These are phyloP conservation scores for Zaprionus taronus DNA, from an alignment of 1,140 invertebrate genomes.

Conservation along the genomic window DNA sequence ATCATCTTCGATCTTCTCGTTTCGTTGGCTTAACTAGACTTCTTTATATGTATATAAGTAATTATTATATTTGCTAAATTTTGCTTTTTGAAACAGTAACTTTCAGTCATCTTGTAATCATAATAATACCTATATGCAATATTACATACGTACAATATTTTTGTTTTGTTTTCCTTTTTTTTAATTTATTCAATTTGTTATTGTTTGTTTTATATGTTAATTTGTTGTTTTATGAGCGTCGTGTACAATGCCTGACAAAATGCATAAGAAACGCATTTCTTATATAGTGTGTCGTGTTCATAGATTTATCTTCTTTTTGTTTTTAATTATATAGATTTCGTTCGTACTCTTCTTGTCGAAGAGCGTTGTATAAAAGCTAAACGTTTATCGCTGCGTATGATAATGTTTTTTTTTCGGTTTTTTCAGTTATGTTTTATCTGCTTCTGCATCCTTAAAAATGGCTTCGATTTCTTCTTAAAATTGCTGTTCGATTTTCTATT, in stretches of 20 bases:
- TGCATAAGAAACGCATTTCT: slow-evolving; percentile 69
- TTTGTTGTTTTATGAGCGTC: slow-evolving; percentile 71
- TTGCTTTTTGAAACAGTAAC: slow-evolving; percentile 77
- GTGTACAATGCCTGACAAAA: slow-evolving; percentile 68
- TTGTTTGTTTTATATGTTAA: slow-evolving; percentile 36
- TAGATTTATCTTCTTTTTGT: slow-evolving; percentile 35
- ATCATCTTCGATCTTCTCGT: slow-evolving; percentile 14
- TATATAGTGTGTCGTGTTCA: slow-evolving; percentile 80
- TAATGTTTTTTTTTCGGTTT: slow-evolving; percentile 40
- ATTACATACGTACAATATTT: slow-evolving; percentile 67
- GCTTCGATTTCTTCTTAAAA: slow-evolving; percentile 40
- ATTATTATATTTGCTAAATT: slow-evolving; percentile 70
- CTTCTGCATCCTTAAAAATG: slow-evolving; percentile 55
- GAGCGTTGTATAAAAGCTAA: slow-evolving; percentile 75
- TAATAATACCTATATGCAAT: slow-evolving; percentile 77
- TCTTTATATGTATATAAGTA: slow-evolving; percentile 57
- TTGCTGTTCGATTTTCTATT: slow-evolving; percentile 31
- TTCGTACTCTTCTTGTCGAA: slow-evolving; percentile 31
- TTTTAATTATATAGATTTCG: slow-evolving; percentile 39
- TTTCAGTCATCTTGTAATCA: slow-evolving; percentile 81
- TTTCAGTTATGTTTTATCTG: not conserved
- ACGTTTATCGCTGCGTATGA: slow-evolving; percentile 68
- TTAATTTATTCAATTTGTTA: slow-evolving; percentile 39
- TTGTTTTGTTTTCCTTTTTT: slow-evolving; percentile 31
- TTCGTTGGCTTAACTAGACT: slow-evolving; percentile 30